Evolutionary conservation across 2,888 invertebrate species (phyloP).

Genomic region (Lottia scabra): DNA sequence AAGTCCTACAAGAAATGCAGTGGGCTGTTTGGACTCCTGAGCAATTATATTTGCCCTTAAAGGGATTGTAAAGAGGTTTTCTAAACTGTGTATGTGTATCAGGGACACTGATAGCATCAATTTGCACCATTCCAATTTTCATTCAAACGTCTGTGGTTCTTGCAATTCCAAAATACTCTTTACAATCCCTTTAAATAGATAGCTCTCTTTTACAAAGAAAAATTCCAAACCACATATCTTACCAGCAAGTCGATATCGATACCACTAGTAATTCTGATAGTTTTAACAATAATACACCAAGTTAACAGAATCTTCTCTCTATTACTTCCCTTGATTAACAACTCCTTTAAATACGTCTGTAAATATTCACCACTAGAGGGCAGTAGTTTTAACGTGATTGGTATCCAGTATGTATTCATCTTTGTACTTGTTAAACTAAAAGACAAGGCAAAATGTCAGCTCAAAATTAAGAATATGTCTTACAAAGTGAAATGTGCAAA

Average conservation of each 20-base stretch:
- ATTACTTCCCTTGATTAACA: slow-evolving; percentile 10
- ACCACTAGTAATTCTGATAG: slow-evolving; percentile 34
- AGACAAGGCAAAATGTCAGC: too few relatives aligned
- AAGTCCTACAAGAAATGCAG: too few relatives aligned
- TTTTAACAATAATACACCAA: slow-evolving; percentile 46
- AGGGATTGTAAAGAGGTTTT: too few relatives aligned
- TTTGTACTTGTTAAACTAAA: slow-evolving; percentile 58
- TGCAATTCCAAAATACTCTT: background rate
- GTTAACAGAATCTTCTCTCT: slow-evolving; percentile 43
- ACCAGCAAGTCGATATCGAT: slow-evolving; percentile 29
- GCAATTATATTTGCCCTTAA: too few relatives aligned
- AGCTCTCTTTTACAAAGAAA: too few relatives aligned
- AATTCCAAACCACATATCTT: too few relatives aligned
- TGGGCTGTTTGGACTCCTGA: too few relatives aligned
- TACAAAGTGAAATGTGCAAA: background rate
- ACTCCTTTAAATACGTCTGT: slow-evolving; percentile 31
- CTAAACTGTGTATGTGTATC: too few relatives aligned
- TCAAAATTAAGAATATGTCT: background rate
- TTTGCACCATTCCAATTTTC: too few relatives aligned
- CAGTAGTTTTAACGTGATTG: slow-evolving; percentile 54
- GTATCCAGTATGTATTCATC: slow-evolving; percentile 58
- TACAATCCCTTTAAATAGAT: background rate
- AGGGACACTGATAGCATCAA: too few relatives aligned
- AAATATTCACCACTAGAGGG: slow-evolving; percentile 40
- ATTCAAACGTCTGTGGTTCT: too few relatives aligned